Evolutionary conservation across 1,140 invertebrate genomes (phyloP).

Genomic region (Anastrepha ludens): DNA sequence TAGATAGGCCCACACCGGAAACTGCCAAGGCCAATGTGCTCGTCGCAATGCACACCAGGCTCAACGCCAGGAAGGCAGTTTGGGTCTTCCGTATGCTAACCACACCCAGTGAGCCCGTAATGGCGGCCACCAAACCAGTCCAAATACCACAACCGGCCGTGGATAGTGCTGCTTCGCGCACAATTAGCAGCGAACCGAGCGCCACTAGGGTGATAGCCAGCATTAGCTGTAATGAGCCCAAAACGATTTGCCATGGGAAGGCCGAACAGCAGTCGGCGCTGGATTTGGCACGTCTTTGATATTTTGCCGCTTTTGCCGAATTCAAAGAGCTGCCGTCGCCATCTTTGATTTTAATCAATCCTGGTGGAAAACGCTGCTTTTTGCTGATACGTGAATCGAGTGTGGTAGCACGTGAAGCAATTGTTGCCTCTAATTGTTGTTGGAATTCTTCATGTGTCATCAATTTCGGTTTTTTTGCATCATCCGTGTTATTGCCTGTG

Average conservation of each 20-base stretch:
- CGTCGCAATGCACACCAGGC: constrained; percentile 72
- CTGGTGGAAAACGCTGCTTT: constrained; percentile 70
- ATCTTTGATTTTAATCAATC: constrained; percentile 70
- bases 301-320: constrained; percentile 61
- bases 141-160: constrained; percentile 72
- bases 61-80: constrained; percentile 71
- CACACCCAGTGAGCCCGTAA: constrained; percentile 71
- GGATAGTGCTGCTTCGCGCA: constrained; percentile 68
- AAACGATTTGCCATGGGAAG: constrained; percentile 69
- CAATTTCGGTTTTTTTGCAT: constrained; percentile 62
- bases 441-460: constrained; percentile 70
- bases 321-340: constrained; percentile 61
- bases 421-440: constrained; percentile 67
- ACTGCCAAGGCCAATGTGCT: constrained; percentile 71
- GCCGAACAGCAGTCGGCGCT: constrained; percentile 68
- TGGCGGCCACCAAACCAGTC: constrained; percentile 69
- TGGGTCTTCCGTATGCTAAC: constrained; percentile 71
- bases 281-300: constrained; percentile 57
- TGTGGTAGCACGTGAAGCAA: constrained; percentile 63
- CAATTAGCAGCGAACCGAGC: constrained; percentile 69
- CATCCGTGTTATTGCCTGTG: constrained; percentile 43
- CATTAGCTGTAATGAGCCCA: constrained; percentile 69
- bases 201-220: constrained; percentile 69
- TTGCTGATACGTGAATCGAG: constrained; percentile 71
- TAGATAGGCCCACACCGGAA: constrained; percentile 70